Evolutionary conservation across 1,140 invertebrate species (phyloP), one percentile per base, ranked within the genome.

Genomic region (Caenorhabditis tropicalis): DNA sequence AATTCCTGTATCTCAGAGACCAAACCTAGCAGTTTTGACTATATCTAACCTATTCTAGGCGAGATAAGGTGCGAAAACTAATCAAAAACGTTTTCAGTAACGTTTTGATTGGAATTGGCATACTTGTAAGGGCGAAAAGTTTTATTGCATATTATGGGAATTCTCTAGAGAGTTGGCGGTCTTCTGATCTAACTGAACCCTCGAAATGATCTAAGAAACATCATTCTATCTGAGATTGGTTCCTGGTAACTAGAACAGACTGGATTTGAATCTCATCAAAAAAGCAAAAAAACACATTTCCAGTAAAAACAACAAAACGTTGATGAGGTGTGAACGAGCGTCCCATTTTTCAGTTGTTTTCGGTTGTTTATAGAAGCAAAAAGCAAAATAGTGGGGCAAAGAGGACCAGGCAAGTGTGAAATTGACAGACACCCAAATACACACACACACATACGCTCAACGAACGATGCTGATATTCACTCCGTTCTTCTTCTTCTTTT

Each of bases 281-380:
- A 27, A 56, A 27, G 21, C n/a, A 16, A n/a, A 51, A 51, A 51
- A 51, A n/a, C 49, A n/a, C 49, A n/a, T 51, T 1, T 51, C 15
- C 5, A n/a, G n/a, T 51, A 15, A 56, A 27, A 56, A 56, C 24
- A 56, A 24, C 53, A 56, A 24, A 56, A 27, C 24, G 24, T 27
- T 56, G 53, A 56, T 56, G 65, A 74, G 65, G 65, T 74, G 65
- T 43, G 33, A 65, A 65, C 58, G 33, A 15, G n/a, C 0, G 6
- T 31, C 65, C 16, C 27, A 9, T 46, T 74, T 70, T 70, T 70
- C 10, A 33, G 21, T 58, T 58, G 53, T 58, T 58, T 65, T 65
- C 31, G 15, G 58, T 65, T 74, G 65, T 74, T 74, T 74, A 43
- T 74, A 43, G 36, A 74, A 74, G 65, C 65, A 74, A 74, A 74